These are phyloP conservation scores for Lordiphosa stackelbergi DNA, from an alignment of 1,140 invertebrate genomes.

Conservation along the genomic window DNA sequence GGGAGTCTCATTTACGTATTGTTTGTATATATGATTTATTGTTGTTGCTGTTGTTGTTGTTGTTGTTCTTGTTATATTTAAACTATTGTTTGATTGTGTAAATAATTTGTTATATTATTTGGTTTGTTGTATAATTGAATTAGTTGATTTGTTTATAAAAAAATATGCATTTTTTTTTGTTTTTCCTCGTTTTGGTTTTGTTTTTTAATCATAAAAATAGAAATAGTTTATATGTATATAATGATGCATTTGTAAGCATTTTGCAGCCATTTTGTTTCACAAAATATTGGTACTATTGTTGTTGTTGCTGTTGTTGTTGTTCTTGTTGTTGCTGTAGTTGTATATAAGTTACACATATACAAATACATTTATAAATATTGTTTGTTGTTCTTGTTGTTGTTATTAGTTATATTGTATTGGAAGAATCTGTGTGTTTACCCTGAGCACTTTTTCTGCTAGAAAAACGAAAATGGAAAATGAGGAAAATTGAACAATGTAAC, in stretches of 20 bases:
- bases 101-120: conserved; percentile 20
- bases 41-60: conserved; percentile 9
- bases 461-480: conserved; percentile 26
- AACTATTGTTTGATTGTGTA: conserved; percentile 43
- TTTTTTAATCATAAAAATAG: conserved; percentile 46
- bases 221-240: conserved; percentile 39
- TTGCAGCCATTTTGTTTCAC: conserved; percentile 40
- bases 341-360: conserved; percentile 36
- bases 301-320: conserved; percentile 45
- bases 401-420: conserved; percentile 70
- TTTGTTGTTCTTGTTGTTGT: conserved; percentile 33
- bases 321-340: conserved; percentile 41
- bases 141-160: conserved; percentile 14
- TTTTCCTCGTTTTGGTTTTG: conserved; percentile 8
- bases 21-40: background rate
- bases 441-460: conserved; percentile 74
- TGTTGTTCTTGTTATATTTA: conserved; percentile 23
- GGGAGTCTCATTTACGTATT: background rate
- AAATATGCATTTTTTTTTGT: conserved; percentile 11
- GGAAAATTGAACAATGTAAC: conserved; percentile 2
- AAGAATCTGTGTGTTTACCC: conserved; percentile 73
- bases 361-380: conserved; percentile 35
- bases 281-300: conserved; percentile 67
- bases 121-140: conserved; percentile 24
- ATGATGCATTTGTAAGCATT: conserved; percentile 43